phyloP scores from a whole-genome alignment of 2,888 invertebrate genomes.

The Limenitis camilla region DNA sequence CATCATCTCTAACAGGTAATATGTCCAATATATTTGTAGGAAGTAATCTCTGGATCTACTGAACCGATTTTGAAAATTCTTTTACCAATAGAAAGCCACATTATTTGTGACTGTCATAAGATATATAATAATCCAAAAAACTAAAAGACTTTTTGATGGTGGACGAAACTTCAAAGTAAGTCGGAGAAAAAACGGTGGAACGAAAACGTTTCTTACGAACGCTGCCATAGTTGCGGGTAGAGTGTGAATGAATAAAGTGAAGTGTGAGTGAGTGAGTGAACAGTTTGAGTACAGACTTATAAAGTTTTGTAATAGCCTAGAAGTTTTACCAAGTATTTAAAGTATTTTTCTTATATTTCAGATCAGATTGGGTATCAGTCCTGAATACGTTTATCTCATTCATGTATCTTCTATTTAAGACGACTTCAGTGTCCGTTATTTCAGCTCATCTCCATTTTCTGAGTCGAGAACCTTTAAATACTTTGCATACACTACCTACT shows the following conservation, averaged over 20 bases:
- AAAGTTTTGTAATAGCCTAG: too few relatives aligned
- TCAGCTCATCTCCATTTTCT: conserved; percentile 32
- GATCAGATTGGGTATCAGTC: conserved; percentile 1
- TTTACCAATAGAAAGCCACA: too few relatives aligned
- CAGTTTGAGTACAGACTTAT: too few relatives aligned
- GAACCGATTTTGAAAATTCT: not conserved
- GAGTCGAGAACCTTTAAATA: conserved; percentile 32
- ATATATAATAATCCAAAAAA: too few relatives aligned
- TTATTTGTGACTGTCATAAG: too few relatives aligned
- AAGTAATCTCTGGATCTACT: not conserved
- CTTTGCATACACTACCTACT: conserved; percentile 31
- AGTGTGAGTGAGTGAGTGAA: too few relatives aligned
- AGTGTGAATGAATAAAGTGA: too few relatives aligned
- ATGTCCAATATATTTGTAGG: not conserved
- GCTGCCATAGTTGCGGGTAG: too few relatives aligned
- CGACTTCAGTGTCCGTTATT: conserved; percentile 19
- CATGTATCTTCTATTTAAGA: conserved; percentile 9
- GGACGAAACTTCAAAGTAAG: too few relatives aligned
- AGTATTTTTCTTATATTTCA: not conserved
- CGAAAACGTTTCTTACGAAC: too few relatives aligned
- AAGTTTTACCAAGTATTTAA: not conserved
- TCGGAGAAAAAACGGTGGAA: too few relatives aligned
- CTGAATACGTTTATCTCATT: not conserved
- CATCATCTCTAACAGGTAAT: not conserved
- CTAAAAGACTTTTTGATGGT: too few relatives aligned